phyloP scores from a whole-genome alignment of 2,797 vertebrate genomes.

The Squalus acanthias region DNA sequence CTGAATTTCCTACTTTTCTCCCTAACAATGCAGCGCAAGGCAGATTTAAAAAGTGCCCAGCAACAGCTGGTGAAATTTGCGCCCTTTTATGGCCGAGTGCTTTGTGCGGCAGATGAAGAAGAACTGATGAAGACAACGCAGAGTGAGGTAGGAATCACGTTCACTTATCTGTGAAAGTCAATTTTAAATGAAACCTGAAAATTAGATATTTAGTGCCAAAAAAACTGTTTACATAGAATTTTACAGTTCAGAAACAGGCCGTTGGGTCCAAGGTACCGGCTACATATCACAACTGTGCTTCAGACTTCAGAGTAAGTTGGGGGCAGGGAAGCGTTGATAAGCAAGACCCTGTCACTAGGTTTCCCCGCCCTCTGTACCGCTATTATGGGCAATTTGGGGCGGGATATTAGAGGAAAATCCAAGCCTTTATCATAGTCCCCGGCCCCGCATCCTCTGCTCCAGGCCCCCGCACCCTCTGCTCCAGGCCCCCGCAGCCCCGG shows the following conservation, averaged over 20 bases:
- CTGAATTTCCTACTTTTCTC: not conserved
- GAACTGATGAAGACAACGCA: not conserved
- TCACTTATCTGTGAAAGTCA: too few relatives aligned
- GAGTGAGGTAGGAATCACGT: not conserved
- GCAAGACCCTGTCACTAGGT: too few relatives aligned
- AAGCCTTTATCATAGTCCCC: too few relatives aligned
- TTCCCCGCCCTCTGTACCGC: too few relatives aligned
- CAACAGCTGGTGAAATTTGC: not conserved
- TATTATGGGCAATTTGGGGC: too few relatives aligned
- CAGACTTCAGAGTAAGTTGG: too few relatives aligned
- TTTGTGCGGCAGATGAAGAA: not conserved
- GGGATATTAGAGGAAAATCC: too few relatives aligned
- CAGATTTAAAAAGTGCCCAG: not conserved
- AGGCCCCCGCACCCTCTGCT: too few relatives aligned
- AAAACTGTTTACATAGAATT: not conserved
- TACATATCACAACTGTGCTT: too few relatives aligned
- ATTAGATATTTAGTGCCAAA: not conserved
- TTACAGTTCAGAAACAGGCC: not conserved
- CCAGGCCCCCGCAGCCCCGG: too few relatives aligned
- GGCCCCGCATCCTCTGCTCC: too few relatives aligned
- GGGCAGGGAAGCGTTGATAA: too few relatives aligned
- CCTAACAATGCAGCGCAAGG: not conserved
- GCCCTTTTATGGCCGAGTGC: not conserved
- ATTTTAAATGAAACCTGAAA: not conserved
- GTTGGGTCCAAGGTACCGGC: not conserved